These are phyloP conservation scores for Pangasius mekongensis DNA, from an alignment of 2,797 vertebrate species.

Conservation along the genomic window DNA sequence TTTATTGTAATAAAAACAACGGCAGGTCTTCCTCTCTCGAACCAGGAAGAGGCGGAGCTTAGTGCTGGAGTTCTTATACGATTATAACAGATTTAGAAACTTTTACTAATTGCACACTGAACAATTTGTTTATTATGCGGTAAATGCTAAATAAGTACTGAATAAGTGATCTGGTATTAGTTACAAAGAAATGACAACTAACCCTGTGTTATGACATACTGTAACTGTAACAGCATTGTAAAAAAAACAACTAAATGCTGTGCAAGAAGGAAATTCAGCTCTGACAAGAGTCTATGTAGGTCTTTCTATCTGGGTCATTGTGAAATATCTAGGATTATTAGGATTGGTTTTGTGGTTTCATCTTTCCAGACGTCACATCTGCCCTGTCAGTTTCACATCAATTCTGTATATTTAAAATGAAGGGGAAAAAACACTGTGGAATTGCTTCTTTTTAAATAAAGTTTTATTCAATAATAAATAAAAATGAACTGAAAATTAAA, in stretches of 20 bases:
- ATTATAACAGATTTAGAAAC: neutral
- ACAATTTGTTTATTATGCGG: neutral
- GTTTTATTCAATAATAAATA: neutral
- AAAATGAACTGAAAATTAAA: neutral
- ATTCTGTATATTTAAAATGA: neutral
- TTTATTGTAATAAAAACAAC: neutral
- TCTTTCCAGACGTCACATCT: neutral
- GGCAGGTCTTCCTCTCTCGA: neutral
- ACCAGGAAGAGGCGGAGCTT: neutral
- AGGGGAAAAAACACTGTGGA: neutral
- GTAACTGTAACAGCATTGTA: neutral
- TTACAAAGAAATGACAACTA: neutral
- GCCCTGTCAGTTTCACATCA: neutral
- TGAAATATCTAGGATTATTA: neutral
- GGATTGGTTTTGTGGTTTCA: neutral
- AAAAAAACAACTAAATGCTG: neutral
- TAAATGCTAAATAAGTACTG: neutral
- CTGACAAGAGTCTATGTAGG: neutral
- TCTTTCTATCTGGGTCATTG: neutral
- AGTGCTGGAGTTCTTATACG: neutral
- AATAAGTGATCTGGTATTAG: neutral
- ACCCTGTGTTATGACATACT: neutral
- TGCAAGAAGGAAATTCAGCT: neutral
- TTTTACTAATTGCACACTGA: neutral
- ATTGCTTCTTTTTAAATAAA: neutral